Evolutionary conservation across 1,140 invertebrate species (phyloP).

Genomic region (Dendrolimus punctatus): DNA sequence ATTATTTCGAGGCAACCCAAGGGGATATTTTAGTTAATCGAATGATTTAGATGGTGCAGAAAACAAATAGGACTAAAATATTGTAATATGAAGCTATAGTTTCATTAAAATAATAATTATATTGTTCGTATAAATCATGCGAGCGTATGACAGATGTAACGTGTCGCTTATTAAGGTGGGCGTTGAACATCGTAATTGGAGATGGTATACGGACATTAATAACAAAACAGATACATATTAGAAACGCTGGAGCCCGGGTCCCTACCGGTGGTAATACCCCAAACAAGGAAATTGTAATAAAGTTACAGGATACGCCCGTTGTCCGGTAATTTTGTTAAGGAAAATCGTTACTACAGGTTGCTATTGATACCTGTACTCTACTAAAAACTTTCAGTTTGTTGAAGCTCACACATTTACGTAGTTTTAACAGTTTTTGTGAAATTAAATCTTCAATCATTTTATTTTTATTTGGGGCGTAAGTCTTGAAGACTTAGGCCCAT

Average conservation of each 20-base stretch:
- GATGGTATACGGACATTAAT: conserved; percentile 57
- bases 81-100: too few species aligned
- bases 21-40: too few species aligned
- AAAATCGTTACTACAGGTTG: conserved; percentile 30
- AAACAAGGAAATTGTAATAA: conserved; percentile 44
- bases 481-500: too few species aligned
- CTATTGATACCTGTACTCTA: conserved; percentile 17
- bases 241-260: conserved; percentile 23
- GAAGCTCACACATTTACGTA: neutral
- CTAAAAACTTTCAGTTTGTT: neutral
- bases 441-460: too few species aligned
- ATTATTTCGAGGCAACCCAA: too few species aligned
- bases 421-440: neutral
- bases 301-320: conserved; percentile 31
- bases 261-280: conserved; percentile 37
- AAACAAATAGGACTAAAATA: too few species aligned
- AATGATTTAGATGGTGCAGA: too few species aligned
- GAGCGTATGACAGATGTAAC: conserved; percentile 13
- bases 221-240: conserved; percentile 53
- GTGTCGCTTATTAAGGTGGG: conserved; percentile 32
- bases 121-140: conserved; percentile 11
- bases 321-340: conserved; percentile 39
- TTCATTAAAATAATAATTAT: too few species aligned
- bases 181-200: conserved; percentile 40
- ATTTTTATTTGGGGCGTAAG: too few species aligned